Evolutionary conservation across 2,888 invertebrate genomes (phyloP), one percentile per base, ranked within the genome.

Genomic region (Stramonita haemastoma): DNA sequence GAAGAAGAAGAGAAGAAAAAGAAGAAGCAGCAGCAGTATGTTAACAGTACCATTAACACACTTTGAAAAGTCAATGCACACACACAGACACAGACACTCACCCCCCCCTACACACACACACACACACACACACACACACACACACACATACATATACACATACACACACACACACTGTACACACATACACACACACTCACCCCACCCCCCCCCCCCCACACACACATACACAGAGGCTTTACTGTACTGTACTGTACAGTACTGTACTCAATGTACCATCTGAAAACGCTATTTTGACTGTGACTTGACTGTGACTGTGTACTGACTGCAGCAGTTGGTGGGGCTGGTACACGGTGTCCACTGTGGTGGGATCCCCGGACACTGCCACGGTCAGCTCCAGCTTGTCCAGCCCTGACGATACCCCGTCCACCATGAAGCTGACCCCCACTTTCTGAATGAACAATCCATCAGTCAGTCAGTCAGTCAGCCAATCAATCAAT

Each of bases 1-100:
- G n/a, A n/a, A 77, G 1, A 11, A 1, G 13, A 29, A 29, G 77
- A n/a, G 29, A 22, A 66, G 66, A 66, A 26, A 13, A 66, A 17
- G 26, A 26, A 66, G 19, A 19, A 60, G 60, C 11, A 19, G 13
- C 13, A 60, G 13, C 11, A 19, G 19, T 19, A 60, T 19, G 60
- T 15, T 19, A 60, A 26, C 22, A 70, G 70, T 34, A 1, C 13
- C 22, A 79, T 15, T 34, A 8, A 79, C 79, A 79, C 17, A 73
- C 79, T 34, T 15, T 34, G 34, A 79, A 8, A 79, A 32, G 32
- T 15, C 32, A 32, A 79, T 15, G 32, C 79, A 32, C 32, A 79
- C 79, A 79, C 79, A 79, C 79, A 79, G 34, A 32, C 79, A 79
- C 79, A 79, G 34, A 79, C 79, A 79, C 79, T 2, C 79, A 34